Evolutionary conservation across 2,888 invertebrate species (phyloP).

Genomic region (Plebejus melissa): DNA sequence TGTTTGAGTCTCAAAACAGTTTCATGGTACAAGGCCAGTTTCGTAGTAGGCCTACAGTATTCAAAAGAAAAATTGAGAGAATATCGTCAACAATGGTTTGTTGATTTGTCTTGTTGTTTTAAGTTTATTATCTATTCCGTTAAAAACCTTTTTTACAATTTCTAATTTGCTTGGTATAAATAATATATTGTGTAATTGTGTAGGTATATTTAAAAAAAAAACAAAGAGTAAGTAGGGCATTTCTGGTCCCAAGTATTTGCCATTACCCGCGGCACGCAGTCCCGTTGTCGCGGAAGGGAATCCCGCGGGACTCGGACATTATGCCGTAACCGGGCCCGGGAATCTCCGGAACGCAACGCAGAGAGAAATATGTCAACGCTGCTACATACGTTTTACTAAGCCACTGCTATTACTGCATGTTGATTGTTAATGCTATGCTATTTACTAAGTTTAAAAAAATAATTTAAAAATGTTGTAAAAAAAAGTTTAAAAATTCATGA

Average conservation of each 20-base stretch:
- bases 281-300: conserved; percentile 21
- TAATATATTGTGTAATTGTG: too few relatives aligned
- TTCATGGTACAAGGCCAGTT: too few relatives aligned
- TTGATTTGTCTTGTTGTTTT: too few relatives aligned
- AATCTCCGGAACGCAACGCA: not conserved
- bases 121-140: too few relatives aligned
- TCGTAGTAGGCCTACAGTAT: too few relatives aligned
- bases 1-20: too few relatives aligned
- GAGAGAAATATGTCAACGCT: conserved; percentile 1
- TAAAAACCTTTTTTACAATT: too few relatives aligned
- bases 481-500: too few relatives aligned
- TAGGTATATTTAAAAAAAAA: too few relatives aligned
- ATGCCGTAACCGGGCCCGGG: conserved; percentile 17
- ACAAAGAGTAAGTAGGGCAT: not conserved
- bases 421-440: not conserved
- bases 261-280: conserved; percentile 10
- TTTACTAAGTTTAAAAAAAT: not conserved
- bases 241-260: not conserved
- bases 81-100: too few relatives aligned
- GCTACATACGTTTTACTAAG: not conserved
- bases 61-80: too few relatives aligned
- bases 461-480: not conserved
- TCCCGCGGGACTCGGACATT: conserved; percentile 20
- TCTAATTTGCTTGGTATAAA: too few relatives aligned
- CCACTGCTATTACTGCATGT: not conserved